Evolutionary conservation across 2,113 vertebrate genomes (phyloP), one percentile per base, ranked within the genome.

Genomic region (Ochotona princeps): DNA sequence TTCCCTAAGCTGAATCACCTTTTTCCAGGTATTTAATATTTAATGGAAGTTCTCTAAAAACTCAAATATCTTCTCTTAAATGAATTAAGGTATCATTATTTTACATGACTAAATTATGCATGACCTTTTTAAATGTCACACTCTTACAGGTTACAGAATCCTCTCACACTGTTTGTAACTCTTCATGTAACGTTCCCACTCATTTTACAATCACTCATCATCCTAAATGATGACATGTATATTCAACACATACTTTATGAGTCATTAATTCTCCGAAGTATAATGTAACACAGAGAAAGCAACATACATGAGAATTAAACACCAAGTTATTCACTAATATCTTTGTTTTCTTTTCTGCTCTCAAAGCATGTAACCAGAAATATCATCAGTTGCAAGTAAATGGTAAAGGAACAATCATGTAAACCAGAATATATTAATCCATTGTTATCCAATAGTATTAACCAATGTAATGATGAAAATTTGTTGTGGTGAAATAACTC

Each of bases 41-140:
- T 92, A 83, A 95, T 57, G 47, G 1, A 4, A 54, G 76, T 76
- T 81, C 25, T 83, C 72, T 87, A 79, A 94, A 96, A 95, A 49
- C 21, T 60, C 14, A 67, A 66, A 0, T 63, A 69, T 49, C 90
- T 63, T 10, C 81, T 61, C 80, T 94, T 92, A 86, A 95, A 95
- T 79, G 84, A 96, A 79, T 38, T 8, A 95, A 60, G 35, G 23
- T 15, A 65, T 80, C n/a, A 88, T 38, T 61, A 93, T 76, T 80
- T 91, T 86, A 89, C 18, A 57, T 65, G 30, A 83, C 28, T 94
- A 91, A 86, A 79, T 91, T 87, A 70, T 87, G 32, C 7, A 91
- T 51, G 49, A 78, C 12, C 26, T 93, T 57, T 44, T 83, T 93
- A 95, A 96, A 94, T 87, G 35, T 83, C 47, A 70, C 1, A 91